phyloP scores from a whole-genome alignment of 1,140 invertebrate genomes.

The Pomacea maculata region DNA sequence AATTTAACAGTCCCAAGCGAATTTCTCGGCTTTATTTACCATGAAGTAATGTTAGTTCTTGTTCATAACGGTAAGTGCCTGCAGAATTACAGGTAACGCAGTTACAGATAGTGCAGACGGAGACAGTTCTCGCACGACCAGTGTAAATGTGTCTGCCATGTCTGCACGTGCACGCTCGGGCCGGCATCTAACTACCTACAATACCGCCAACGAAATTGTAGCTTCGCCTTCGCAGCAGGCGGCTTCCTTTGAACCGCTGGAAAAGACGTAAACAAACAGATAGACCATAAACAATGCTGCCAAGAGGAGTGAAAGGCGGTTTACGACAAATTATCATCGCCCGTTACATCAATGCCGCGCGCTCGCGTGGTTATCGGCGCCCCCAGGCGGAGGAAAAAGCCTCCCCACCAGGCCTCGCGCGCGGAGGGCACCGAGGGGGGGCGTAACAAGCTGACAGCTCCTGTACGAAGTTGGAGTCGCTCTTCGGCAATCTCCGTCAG shows the following conservation, averaged over 20 bases:
- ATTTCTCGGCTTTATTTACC: too few relatives aligned
- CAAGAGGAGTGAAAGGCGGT: slow-evolving; percentile 3
- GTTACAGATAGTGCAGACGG: too few relatives aligned
- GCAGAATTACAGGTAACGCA: too few relatives aligned
- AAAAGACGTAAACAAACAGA: slow-evolving; percentile 17
- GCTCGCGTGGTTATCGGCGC: slow-evolving; percentile 15
- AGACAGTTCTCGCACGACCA: too few relatives aligned
- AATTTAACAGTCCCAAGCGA: too few relatives aligned
- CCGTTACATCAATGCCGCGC: slow-evolving; percentile 17
- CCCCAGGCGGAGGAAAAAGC: slow-evolving; percentile 10
- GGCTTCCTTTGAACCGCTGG: slow-evolving; percentile 12
- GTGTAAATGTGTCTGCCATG: too few relatives aligned
- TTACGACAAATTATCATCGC: slow-evolving; percentile 25
- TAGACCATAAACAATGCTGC: slow-evolving; percentile 13
- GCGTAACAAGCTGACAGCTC: slow-evolving; percentile 21
- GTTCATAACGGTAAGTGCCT: too few relatives aligned
- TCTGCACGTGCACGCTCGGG: not conserved
- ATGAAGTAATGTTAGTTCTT: too few relatives aligned
- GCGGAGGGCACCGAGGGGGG: slow-evolving; percentile 5
- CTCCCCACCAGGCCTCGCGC: slow-evolving; percentile 3
- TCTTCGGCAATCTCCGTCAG: slow-evolving; percentile 13
- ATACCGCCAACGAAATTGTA: slow-evolving; percentile 5
- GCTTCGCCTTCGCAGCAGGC: not conserved
- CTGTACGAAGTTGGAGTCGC: not conserved
- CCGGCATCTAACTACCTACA: not conserved